Conservation (phyloP, 1,140 invertebrate genomes). For the Rhopalosiphum maidis region DNA sequence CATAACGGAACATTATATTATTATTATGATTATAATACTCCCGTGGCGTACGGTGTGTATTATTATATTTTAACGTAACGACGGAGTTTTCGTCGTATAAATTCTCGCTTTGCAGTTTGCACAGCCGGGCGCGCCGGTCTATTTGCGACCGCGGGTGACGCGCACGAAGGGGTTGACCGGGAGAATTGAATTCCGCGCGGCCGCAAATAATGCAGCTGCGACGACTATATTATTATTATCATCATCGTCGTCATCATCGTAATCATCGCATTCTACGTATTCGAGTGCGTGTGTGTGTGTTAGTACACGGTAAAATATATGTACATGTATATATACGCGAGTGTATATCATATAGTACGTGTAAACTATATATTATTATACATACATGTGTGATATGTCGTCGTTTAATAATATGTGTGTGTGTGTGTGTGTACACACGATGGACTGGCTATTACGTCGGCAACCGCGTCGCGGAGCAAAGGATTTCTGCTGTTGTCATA, state of each 20-base stretch:
- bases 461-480: constrained; percentile 24
- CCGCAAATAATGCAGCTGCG: neutral
- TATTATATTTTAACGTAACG: neutral
- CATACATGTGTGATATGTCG: neutral
- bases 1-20: neutral
- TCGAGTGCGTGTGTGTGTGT: neutral
- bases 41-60: neutral
- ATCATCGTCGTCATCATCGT: neutral
- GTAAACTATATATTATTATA: neutral
- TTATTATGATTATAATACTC: neutral
- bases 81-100: neutral
- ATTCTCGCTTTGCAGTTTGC: constrained; percentile 3
- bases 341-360: neutral
- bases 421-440: too few species aligned
- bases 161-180: constrained; percentile 14
- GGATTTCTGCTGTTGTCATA: constrained; percentile 56
- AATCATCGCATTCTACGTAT: neutral
- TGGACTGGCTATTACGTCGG: neutral
- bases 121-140: neutral
- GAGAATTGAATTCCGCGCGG: constrained; percentile 33
- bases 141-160: neutral
- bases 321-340: neutral
- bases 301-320: neutral
- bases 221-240: neutral
- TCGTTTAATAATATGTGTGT: neutral